Evolutionary conservation across 2,113 vertebrate genomes (phyloP).

Genomic region (Oreotrochilus melanogaster): DNA sequence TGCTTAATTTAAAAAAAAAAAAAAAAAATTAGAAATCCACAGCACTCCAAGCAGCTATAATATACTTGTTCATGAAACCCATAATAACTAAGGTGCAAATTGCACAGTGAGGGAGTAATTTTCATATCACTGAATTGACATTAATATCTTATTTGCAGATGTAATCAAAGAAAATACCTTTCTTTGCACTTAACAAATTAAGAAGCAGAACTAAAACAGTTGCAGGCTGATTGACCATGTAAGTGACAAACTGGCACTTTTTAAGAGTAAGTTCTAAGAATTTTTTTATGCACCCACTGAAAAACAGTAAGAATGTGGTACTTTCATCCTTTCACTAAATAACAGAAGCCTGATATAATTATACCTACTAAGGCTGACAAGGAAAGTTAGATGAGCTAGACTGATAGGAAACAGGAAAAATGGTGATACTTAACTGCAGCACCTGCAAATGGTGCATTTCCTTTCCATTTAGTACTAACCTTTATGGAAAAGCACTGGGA

Average conservation of each 20-base stretch:
- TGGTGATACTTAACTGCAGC: background rate
- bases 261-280: background rate
- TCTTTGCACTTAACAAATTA: conserved; percentile 58
- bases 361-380: background rate
- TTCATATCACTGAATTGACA: conserved; percentile 74
- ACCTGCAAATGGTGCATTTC: conserved; percentile 2
- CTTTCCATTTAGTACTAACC: conserved; percentile 9
- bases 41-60: conserved; percentile 40
- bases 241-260: conserved; percentile 27
- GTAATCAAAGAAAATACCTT: conserved; percentile 74
- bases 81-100: conserved; percentile 74
- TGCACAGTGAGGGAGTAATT: conserved; percentile 74
- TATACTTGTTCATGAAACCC: conserved; percentile 67
- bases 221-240: conserved; percentile 44
- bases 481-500: conserved; percentile 8
- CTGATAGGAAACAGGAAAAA: background rate
- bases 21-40: background rate
- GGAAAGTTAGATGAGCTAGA: background rate
- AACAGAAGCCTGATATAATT: background rate
- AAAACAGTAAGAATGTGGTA: background rate
- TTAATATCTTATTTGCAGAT: conserved; percentile 77
- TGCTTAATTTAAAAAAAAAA: conserved; percentile 39
- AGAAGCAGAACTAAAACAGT: conserved; percentile 36
- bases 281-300: background rate
- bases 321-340: background rate